These are phyloP conservation scores for Pterobdella sp. DNA, from an alignment of 2,888 invertebrate genomes.

Conservation along the genomic window DNA sequence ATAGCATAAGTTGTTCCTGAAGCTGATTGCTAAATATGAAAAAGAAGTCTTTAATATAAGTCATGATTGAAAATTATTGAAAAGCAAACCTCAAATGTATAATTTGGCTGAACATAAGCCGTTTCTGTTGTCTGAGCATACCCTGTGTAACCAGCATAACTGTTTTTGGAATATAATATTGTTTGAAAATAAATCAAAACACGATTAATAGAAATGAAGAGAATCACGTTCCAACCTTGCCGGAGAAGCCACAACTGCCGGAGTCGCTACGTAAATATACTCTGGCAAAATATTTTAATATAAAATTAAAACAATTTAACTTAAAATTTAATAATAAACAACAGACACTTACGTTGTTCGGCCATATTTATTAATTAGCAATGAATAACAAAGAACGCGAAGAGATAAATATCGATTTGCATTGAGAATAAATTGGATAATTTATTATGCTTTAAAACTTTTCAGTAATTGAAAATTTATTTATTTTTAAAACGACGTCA, in stretches of 20 bases:
- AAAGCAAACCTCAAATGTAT: slow-evolving; percentile 21
- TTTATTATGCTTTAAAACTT: no score
- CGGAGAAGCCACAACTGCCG: slow-evolving; percentile 24
- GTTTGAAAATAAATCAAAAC: neutral
- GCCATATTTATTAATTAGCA: slow-evolving; percentile 15
- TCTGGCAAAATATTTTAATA: slow-evolving; percentile 18
- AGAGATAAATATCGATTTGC: no score
- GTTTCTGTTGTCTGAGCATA: slow-evolving; percentile 25
- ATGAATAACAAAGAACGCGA: neutral
- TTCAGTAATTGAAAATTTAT: neutral
- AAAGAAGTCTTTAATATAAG: neutral
- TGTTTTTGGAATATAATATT: neutral
- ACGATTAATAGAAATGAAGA: neutral
- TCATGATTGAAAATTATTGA: neutral
- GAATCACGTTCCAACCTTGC: slow-evolving; percentile 8
- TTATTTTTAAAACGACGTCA: neutral
- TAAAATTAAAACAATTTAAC: neutral
- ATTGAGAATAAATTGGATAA: neutral
- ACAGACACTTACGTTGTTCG: slow-evolving; percentile 17
- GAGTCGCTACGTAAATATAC: slow-evolving; percentile 27
- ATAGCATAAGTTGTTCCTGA: slow-evolving; percentile 22
- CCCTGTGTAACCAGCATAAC: slow-evolving; percentile 25
- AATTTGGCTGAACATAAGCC: slow-evolving; percentile 26
- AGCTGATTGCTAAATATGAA: neutral
- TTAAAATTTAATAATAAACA: neutral